Conservation (phyloP, 2,113 vertebrate genomes). For the Lamprotornis superbus region DNA sequence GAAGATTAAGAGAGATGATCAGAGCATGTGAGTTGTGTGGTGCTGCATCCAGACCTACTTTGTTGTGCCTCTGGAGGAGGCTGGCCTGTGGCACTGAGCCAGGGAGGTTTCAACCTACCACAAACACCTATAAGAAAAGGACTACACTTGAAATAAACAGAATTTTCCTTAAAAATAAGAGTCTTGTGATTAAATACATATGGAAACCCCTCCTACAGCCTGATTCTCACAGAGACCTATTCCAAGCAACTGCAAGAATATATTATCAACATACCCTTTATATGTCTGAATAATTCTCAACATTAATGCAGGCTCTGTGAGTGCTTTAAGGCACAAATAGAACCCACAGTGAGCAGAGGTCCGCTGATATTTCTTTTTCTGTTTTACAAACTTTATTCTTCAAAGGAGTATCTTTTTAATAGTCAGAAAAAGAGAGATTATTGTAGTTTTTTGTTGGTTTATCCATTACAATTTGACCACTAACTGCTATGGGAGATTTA, state of each 20-base stretch:
- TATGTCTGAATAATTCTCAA: not conserved
- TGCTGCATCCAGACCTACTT: not conserved
- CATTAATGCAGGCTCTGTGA: not conserved
- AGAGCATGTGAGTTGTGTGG: not conserved
- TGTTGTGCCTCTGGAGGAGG: not conserved
- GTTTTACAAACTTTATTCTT: constrained; percentile 27
- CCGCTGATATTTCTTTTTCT: not conserved
- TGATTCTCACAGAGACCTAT: not conserved
- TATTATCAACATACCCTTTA: not conserved
- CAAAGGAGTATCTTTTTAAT: not conserved
- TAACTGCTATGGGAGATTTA: not conserved
- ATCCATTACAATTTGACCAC: not conserved
- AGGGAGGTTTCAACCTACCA: not conserved
- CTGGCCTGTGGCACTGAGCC: not conserved
- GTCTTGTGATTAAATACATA: not conserved
- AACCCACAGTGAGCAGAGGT: not conserved
- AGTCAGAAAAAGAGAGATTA: not conserved
- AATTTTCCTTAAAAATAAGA: constrained; percentile 3
- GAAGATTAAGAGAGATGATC: not conserved
- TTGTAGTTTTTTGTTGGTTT: not conserved
- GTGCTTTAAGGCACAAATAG: not conserved
- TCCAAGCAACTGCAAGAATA: not conserved
- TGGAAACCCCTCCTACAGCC: not conserved
- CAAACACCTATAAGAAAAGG: not conserved
- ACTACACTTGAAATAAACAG: not conserved